phyloP scores from a whole-genome alignment of 1,140 invertebrate species.

The Dolichoris vasculosae region DNA sequence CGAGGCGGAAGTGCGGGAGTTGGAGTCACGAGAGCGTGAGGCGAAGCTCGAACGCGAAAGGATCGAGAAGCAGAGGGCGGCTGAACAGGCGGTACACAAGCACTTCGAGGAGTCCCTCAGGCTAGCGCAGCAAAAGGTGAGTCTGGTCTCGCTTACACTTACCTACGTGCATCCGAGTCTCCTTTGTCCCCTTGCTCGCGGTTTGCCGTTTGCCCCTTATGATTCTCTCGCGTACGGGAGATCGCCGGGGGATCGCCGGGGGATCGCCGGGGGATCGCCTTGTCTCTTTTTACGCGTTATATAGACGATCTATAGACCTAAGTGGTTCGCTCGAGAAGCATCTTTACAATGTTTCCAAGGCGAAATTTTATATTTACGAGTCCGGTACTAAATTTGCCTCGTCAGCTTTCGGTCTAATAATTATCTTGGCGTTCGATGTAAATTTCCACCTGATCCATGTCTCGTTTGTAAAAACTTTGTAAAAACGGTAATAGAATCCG shows the following conservation, averaged over 20 bases:
- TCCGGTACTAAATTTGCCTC: background rate
- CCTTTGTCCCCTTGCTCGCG: no score
- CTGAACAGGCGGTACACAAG: constrained; percentile 87
- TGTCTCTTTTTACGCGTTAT: no score
- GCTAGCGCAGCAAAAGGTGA: constrained; percentile 87
- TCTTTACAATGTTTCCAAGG: no score
- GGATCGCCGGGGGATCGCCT: no score
- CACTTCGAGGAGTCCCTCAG: constrained; percentile 93
- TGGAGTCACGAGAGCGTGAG: constrained; percentile 76
- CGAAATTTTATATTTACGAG: no score
- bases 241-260: no score
- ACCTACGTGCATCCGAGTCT: background rate
- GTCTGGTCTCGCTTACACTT: constrained; percentile 54
- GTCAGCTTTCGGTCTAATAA: background rate
- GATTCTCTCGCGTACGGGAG: no score
- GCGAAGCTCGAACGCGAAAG: constrained; percentile 76
- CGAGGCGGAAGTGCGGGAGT: constrained; percentile 79
- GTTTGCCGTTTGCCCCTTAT: no score
- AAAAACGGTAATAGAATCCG: background rate
- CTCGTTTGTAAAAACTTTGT: background rate
- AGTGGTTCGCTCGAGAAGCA: no score
- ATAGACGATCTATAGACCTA: no score
- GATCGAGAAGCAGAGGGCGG: constrained; percentile 80
- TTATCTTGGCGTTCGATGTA: background rate
- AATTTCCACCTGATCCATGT: background rate